These are phyloP conservation scores for Adela reaumurella DNA, from an alignment of 2,888 invertebrate genomes.

Conservation along the genomic window DNA sequence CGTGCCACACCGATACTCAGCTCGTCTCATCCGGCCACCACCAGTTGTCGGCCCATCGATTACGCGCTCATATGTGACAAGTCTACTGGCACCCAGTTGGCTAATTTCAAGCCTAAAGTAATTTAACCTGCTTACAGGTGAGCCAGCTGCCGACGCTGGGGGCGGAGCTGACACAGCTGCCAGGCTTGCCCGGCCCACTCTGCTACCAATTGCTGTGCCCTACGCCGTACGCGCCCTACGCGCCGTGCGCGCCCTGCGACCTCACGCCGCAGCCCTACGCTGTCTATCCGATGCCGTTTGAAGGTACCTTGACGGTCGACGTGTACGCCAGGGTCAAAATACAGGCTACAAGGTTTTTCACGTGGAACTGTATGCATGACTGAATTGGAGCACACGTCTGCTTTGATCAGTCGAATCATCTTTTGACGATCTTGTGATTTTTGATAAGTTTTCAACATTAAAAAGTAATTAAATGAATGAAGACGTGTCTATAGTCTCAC, in stretches of 20 bases:
- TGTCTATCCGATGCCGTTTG: constrained; percentile 39
- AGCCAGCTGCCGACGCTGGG: constrained; percentile 40
- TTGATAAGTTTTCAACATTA: no score
- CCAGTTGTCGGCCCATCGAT: background rate
- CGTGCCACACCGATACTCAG: constrained; percentile 2
- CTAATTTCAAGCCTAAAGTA: no score
- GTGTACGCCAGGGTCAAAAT: no score
- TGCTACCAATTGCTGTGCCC: constrained; percentile 48
- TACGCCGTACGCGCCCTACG: constrained; percentile 34
- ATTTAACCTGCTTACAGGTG: constrained; percentile 37
- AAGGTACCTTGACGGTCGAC: no score
- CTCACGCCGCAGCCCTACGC: constrained; percentile 42
- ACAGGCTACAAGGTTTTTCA: no score
- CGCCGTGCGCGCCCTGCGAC: constrained; percentile 41
- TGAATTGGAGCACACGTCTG: no score
- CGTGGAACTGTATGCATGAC: no score
- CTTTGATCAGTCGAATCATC: no score
- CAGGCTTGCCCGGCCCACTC: constrained; percentile 34
- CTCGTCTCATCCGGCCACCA: constrained; percentile 5
- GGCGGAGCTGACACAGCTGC: constrained; percentile 36
- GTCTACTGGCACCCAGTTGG: no score
- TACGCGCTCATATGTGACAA: background rate
- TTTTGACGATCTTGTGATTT: no score
- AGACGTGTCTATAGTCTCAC: no score
- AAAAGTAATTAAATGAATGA: no score